phyloP scores from a whole-genome alignment of 1,140 invertebrate genomes.

The Muscidifurax raptorellus region DNA sequence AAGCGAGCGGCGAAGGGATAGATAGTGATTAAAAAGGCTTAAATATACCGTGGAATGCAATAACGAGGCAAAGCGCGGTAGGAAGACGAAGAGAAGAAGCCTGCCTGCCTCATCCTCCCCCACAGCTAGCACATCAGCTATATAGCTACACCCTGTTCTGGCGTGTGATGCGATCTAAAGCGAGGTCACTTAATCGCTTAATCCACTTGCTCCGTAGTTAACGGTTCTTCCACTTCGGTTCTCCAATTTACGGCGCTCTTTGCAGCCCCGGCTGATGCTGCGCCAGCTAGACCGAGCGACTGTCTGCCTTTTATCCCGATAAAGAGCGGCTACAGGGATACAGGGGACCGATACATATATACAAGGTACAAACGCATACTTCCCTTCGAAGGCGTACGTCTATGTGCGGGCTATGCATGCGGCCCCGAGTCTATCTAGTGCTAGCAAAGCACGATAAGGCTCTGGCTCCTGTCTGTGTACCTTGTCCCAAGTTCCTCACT shows the following conservation, averaged over 20 bases:
- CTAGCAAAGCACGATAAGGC: conserved; percentile 28
- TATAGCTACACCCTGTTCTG: background rate
- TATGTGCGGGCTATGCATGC: background rate
- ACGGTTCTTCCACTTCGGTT: conserved; percentile 58
- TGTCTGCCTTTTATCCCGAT: conserved; percentile 23
- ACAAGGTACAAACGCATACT: background rate
- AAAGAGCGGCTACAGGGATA: conserved; percentile 32
- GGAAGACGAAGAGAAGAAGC: background rate
- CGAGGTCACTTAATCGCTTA: conserved; percentile 60
- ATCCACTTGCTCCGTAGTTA: conserved; percentile 60
- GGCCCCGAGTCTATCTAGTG: background rate
- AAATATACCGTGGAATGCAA: conserved; percentile 36
- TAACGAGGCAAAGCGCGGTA: conserved; percentile 42
- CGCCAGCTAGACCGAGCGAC: background rate
- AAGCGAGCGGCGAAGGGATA: background rate
- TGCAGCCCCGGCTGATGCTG: background rate
- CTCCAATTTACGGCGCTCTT: conserved; percentile 58
- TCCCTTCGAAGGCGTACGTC: background rate
- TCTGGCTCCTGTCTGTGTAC: background rate
- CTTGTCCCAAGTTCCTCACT: conserved; percentile 14
- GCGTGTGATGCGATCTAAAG: conserved; percentile 38
- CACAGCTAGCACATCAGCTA: too few species aligned
- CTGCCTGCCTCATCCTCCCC: background rate
- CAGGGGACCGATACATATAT: background rate
- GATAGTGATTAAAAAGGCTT: conserved; percentile 47